phyloP scores from a whole-genome alignment of 2,888 invertebrate species.

The Alentia gelatinosa region DNA sequence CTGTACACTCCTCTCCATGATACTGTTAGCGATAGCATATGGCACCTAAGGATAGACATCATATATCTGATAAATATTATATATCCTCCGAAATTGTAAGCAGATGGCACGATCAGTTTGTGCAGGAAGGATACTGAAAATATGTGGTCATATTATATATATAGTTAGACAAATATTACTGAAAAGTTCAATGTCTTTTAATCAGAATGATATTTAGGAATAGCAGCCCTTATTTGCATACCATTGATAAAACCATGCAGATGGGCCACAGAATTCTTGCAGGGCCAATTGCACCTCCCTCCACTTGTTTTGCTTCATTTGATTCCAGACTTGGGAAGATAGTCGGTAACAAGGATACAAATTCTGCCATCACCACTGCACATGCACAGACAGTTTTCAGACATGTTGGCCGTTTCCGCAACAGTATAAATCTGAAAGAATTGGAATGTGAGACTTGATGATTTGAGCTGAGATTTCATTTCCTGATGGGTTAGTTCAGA shows the following conservation, averaged over 20 bases:
- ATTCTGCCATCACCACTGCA: constrained; percentile 68
- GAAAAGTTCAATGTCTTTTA: too few species aligned
- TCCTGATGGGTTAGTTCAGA: too few species aligned
- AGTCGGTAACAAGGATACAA: constrained; percentile 69
- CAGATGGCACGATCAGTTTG: too few species aligned
- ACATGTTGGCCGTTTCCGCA: constrained; percentile 67
- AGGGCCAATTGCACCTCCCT: constrained; percentile 68
- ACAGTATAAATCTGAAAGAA: constrained; percentile 66
- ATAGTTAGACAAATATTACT: too few species aligned
- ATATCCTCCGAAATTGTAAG: too few species aligned
- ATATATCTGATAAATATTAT: too few species aligned
- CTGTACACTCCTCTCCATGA: constrained; percentile 67
- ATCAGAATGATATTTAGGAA: not conserved
- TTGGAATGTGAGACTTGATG: not conserved
- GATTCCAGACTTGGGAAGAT: constrained; percentile 69
- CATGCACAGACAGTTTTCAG: constrained; percentile 67
- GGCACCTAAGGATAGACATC: too few species aligned
- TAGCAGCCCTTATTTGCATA: constrained; percentile 17
- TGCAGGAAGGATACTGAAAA: too few species aligned
- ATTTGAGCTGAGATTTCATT: too few species aligned
- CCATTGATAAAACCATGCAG: constrained; percentile 58
- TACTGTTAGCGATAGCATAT: constrained; percentile 65
- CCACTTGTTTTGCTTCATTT: constrained; percentile 57
- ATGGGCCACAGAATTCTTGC: constrained; percentile 70
- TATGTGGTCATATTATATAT: too few species aligned